phyloP scores from a whole-genome alignment of 2,888 invertebrate species.

The Chrysopilus asiliformis region DNA sequence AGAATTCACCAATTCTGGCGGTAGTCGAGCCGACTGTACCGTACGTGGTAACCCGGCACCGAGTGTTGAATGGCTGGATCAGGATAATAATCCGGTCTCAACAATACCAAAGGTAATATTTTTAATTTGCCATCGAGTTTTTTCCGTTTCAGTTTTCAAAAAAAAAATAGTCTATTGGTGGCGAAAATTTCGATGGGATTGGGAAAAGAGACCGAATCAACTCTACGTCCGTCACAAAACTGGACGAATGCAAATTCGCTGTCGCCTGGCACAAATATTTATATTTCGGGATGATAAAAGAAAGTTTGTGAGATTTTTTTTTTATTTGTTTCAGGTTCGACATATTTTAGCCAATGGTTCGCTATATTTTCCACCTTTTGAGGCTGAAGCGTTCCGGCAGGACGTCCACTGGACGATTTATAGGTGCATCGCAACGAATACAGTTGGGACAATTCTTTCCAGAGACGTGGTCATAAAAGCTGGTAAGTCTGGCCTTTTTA shows the following conservation, averaged over 20 bases:
- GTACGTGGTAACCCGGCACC: constrained; percentile 42
- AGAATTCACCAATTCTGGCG: constrained; percentile 43
- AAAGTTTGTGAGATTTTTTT: no score
- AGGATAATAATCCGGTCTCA: constrained; percentile 39
- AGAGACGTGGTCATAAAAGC: constrained; percentile 41
- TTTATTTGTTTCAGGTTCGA: constrained; percentile 29
- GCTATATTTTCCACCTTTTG: constrained; percentile 42
- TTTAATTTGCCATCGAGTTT: not conserved
- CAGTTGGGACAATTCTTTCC: constrained; percentile 40
- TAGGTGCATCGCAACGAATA: constrained; percentile 40
- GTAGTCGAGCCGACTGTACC: constrained; percentile 40
- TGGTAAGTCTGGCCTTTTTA: no score
- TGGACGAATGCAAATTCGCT: no score
- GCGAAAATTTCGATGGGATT: no score
- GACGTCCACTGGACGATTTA: constrained; percentile 45
- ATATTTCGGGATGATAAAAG: no score
- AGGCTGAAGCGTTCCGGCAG: constrained; percentile 42
- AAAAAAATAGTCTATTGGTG: not conserved
- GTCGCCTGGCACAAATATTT: no score
- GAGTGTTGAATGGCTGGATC: constrained; percentile 41
- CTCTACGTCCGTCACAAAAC: no score
- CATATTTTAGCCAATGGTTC: constrained; percentile 42
- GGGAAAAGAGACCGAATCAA: no score
- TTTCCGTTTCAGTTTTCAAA: no score
- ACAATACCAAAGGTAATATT: constrained; percentile 36